Evolutionary conservation across 2,888 invertebrate species (phyloP), one percentile per base, ranked within the genome.

Genomic region (Nymphalis urticae): DNA sequence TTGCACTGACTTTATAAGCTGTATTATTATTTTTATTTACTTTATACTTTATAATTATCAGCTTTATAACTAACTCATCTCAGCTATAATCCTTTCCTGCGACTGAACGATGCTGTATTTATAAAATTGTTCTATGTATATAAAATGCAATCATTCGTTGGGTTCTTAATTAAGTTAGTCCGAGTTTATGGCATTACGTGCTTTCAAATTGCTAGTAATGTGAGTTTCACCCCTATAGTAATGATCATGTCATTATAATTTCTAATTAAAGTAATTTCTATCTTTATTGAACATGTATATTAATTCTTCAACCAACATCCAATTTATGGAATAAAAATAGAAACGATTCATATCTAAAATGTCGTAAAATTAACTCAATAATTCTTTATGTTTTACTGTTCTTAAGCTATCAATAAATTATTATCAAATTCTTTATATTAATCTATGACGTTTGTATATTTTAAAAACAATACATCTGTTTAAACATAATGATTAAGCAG

Each of bases 131-230:
- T 59, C 63, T 51, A 24, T 50, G 42, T 48, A 59, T 54, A 32
- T 32, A 6, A 59, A 48, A 48, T 66, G 56, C 60, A 64, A 59
- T 64, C 51, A 21, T 50, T 62, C 66, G 32, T 63, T 53, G 21
- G 48, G 51, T 62, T 70, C 42, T 64, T 70, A 70, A 72, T 72
- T 66, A 68, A 60, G 16, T 59, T 69, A 64, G 69, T 69, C 64
- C 27, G 8, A 62, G 56, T 64, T 72, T 70, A 68, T 68, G 56
- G 54, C 63, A 56, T 64, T 56, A 63, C 70, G 68, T 66, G 60
- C 61, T 51, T 61, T 56, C 62, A 66, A 59, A 56, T 56, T 66
- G 53, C 48, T 56, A 56, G 48, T 32, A 62, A 61, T 32, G 61
- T 50, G 36, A 48, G 62, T 56, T 56, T 56, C 8, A 66, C 50